These are phyloP conservation scores for Sitobion miscanthi DNA, from an alignment of 1,140 invertebrate genomes.

Conservation along the genomic window DNA sequence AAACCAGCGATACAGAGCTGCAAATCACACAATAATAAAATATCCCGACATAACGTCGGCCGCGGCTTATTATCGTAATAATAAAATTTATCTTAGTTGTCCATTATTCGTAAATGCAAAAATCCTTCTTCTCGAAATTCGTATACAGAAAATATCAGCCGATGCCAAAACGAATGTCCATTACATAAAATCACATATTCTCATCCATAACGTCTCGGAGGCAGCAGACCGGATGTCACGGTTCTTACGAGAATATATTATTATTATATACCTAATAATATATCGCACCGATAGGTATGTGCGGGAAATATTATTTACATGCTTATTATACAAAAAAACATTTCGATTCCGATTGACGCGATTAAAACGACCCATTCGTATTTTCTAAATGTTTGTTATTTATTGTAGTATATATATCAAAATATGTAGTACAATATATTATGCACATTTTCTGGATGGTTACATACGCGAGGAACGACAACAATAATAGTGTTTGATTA, in stretches of 20 bases:
- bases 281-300: too few relatives aligned
- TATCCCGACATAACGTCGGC: neutral
- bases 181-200: neutral
- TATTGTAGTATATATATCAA: neutral
- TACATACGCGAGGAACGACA: neutral
- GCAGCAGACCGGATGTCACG: neutral
- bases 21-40: neutral
- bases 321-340: too few relatives aligned
- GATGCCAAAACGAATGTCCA: neutral
- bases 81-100: neutral
- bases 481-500: neutral
- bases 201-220: neutral
- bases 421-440: too few relatives aligned
- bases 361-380: neutral
- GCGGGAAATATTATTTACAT: too few relatives aligned
- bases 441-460: too few relatives aligned
- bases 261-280: neutral
- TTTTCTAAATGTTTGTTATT: neutral
- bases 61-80: neutral
- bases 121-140: neutral
- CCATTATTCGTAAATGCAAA: neutral
- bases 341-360: neutral
- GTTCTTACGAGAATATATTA: neutral
- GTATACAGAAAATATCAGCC: neutral
- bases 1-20: neutral